Conservation (phyloP, 1,140 invertebrate species). For the Pseudomyrmex cubaensis region DNA sequence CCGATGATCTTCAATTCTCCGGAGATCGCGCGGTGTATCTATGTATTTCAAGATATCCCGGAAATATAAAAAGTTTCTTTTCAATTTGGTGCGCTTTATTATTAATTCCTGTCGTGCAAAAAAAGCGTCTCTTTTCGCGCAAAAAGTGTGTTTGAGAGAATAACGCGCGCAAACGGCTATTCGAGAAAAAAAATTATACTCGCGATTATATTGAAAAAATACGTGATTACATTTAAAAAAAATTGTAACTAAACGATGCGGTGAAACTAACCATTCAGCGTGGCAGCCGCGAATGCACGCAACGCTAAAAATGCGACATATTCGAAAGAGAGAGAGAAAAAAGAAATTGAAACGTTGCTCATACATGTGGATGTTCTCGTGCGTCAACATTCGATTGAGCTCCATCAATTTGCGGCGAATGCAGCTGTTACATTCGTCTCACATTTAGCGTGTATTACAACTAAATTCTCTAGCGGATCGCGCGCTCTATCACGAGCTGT, state of each 20-base stretch:
- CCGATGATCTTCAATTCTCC: conserved; percentile 2
- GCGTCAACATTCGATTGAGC: conserved; percentile 38
- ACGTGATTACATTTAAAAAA: too few relatives aligned
- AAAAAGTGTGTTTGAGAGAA: too few relatives aligned
- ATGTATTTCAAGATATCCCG: neutral
- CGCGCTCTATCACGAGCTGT: conserved; percentile 39
- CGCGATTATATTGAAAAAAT: too few relatives aligned
- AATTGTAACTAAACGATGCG: too few relatives aligned
- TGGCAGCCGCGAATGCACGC: neutral
- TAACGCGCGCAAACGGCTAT: too few relatives aligned
- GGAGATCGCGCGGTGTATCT: conserved; percentile 17
- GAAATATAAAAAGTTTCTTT: neutral
- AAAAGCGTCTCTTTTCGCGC: too few relatives aligned
- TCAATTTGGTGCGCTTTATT: conserved; percentile 13
- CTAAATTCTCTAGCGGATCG: conserved; percentile 35
- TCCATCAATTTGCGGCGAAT: conserved; percentile 58
- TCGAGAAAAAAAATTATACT: too few relatives aligned
- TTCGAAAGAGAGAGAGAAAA: too few relatives aligned
- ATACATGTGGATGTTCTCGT: neutral
- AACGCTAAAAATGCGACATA: neutral
- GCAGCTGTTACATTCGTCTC: conserved; percentile 11
- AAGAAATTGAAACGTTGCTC: neutral
- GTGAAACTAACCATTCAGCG: neutral
- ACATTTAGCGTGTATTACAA: conserved; percentile 56
- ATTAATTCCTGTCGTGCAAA: neutral